These are phyloP conservation scores for Alfaro cultratus DNA, from an alignment of 2,797 vertebrate species.

Conservation along the genomic window DNA sequence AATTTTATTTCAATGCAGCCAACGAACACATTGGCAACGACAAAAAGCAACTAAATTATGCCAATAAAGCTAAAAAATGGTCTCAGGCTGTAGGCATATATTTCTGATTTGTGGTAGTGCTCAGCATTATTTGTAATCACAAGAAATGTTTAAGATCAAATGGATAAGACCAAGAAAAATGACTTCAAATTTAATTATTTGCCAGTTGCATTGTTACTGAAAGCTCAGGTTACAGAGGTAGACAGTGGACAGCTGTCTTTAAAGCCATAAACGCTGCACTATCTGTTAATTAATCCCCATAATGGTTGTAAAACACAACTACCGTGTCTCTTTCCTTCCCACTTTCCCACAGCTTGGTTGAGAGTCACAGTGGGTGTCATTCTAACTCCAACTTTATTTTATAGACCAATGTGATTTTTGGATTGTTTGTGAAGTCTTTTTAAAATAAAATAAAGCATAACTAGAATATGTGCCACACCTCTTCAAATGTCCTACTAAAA, in stretches of 20 bases:
- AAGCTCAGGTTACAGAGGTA: conserved; percentile 38
- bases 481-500: background rate
- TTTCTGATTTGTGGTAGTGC: background rate
- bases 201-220: conserved; percentile 56
- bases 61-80: background rate
- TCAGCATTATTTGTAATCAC: background rate
- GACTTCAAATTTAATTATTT: conserved; percentile 44
- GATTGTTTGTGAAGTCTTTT: background rate
- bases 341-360: background rate
- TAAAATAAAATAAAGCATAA: background rate
- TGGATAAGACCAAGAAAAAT: background rate
- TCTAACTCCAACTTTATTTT: conserved; percentile 5
- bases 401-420: background rate
- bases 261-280: conserved; percentile 17
- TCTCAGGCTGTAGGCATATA: background rate
- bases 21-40: background rate
- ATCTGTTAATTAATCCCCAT: conserved; percentile 2
- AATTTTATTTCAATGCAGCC: background rate
- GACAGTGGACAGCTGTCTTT: conserved; percentile 1
- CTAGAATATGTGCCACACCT: background rate
- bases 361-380: background rate
- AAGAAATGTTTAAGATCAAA: background rate
- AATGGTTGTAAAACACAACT: background rate
- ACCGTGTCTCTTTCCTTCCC: background rate
- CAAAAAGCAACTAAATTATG: background rate